Conservation (phyloP, 2,797 vertebrate genomes). For the Brachymystax lenok region DNA sequence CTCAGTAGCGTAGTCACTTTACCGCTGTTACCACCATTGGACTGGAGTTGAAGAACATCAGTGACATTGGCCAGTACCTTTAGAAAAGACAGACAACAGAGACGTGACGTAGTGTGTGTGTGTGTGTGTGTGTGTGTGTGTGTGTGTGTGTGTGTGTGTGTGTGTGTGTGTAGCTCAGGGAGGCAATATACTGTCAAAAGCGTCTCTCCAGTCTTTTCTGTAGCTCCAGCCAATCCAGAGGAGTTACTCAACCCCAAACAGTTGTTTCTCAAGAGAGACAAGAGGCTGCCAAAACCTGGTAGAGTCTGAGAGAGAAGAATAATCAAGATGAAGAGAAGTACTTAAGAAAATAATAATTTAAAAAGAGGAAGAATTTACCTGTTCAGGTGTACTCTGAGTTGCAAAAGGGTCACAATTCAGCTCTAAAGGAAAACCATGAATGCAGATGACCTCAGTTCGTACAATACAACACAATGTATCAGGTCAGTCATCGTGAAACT, state of each 20-base stretch:
- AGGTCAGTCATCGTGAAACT: too few relatives aligned
- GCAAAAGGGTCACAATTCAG: not conserved
- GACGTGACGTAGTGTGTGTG: not conserved
- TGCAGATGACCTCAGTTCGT: not conserved
- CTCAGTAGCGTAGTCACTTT: not conserved
- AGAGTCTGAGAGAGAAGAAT: not conserved
- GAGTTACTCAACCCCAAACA: not conserved
- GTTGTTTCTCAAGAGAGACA: conserved; percentile 1
- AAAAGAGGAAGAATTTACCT: not conserved
- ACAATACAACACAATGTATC: too few relatives aligned
- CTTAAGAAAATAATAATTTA: too few relatives aligned
- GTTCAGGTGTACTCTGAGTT: not conserved
- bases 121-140: not conserved
- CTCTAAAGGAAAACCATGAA: not conserved
- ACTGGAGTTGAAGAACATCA: too few relatives aligned
- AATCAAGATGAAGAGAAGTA: not conserved
- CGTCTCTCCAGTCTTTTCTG: not conserved
- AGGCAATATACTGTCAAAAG: not conserved
- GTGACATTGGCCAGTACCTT: too few relatives aligned
- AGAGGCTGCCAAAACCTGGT: not conserved
- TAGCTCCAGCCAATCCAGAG: not conserved
- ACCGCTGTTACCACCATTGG: not conserved
- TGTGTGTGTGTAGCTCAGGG: not conserved
- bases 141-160: not conserved
- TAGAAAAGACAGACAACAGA: not conserved